A percentile compares a stretch with the other conserved stretches of the same genome.
phyloP scores from a whole-genome alignment of 2,888 invertebrate genomes.

The Apeira syringaria region DNA sequence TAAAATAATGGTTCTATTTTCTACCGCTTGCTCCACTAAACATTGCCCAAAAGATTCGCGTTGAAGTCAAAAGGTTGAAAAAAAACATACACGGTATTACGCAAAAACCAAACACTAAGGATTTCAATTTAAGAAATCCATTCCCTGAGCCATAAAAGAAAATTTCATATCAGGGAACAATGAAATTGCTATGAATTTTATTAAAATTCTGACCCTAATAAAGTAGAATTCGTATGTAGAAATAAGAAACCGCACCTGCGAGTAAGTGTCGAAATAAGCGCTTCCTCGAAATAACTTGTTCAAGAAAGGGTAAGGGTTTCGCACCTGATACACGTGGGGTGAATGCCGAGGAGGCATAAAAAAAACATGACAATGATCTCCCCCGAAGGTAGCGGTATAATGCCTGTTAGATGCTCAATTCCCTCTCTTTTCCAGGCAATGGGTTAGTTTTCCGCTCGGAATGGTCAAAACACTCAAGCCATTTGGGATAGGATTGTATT shows the following conservation, averaged over 20 bases:
- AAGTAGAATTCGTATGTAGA: conserved; percentile 15
- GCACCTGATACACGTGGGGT: conserved; percentile 19
- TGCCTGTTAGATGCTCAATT: conserved; percentile 8
- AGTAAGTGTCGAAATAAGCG: conserved; percentile 20
- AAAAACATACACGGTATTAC: no score
- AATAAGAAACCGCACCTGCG: conserved; percentile 21
- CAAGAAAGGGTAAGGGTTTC: conserved; percentile 10
- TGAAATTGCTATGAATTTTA: conserved; percentile 21
- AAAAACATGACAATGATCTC: conserved; percentile 23
- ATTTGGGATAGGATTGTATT: no score
- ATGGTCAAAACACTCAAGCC: background rate
- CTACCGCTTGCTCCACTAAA: no score
- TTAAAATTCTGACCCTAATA: conserved; percentile 24
- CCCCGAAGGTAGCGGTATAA: conserved; percentile 10
- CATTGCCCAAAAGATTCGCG: no score
- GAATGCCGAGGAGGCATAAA: conserved; percentile 17
- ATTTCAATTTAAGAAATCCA: conserved; percentile 11
- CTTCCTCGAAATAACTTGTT: conserved; percentile 22
- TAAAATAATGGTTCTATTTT: no score
- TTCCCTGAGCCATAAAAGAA: conserved; percentile 10
- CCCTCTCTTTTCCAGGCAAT: conserved; percentile 3
- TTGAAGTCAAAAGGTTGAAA: no score
- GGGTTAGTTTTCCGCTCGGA: background rate
- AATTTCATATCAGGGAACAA: conserved; percentile 19
- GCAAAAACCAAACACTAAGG: background rate